Evolutionary conservation across 2,113 vertebrate species (phyloP).

Genomic region (human): GRCh38 chr13:54568001-54568500

Average conservation of each 20-base stretch:
- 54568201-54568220: constrained; percentile 15
- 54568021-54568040: not conserved
- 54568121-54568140: not conserved
- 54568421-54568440: not conserved
- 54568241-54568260: not conserved
- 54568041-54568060: not conserved
- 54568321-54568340: not conserved
- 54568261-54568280: not conserved
- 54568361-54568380: not conserved
- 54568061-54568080: not conserved
- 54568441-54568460: not conserved
- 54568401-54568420: not conserved
- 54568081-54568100: not conserved
- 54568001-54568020: not conserved
- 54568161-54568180: not conserved
- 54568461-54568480: not conserved
- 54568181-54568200: not conserved
- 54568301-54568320: not conserved
- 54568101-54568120: not conserved
- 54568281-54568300: not conserved
- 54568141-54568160: not conserved
- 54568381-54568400: not conserved
- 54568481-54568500: not conserved
- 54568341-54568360: not conserved
- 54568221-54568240: not conserved